Evolutionary conservation across 2,888 invertebrate species (phyloP), one percentile per base, ranked within the genome.

Genomic region (Biston betularia): DNA sequence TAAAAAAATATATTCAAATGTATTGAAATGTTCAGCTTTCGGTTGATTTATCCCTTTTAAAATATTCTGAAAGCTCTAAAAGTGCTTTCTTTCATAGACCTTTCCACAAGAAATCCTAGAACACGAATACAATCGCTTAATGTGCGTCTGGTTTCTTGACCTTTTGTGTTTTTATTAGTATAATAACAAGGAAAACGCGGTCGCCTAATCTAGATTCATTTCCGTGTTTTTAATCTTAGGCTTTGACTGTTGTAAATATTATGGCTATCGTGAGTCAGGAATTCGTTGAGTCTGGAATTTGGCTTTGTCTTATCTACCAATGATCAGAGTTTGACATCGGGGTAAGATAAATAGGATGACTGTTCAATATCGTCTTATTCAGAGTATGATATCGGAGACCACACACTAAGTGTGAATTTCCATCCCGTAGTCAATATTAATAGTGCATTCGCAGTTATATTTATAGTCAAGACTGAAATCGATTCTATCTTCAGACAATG

Each of bases 101-200:
- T 57, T 57, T 46, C 50, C 14, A 45, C 35, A 24, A 65, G 50
- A 42, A 8, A 54, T 49, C 56, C 50, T 56, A 42, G 44, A 56
- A 35, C 33, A 53, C 42, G 7, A 57, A 40, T 57, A 44, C 49
- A n/a, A 38, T 24, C 1, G 24, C 61, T 11, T 38, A 52, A 54
- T 42, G 57, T 38, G 34, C 56, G 65, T 69, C 66, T 66, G 61
- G 73, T 69, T 68, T 65, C 60, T 65, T 66, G 66, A 70, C 69
- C 69, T 71, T 73, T 67, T 49, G 42, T 52, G 50, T 73, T 64
- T 46, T 66, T 60, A 65, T 38, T 6, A 6, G 38, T 38, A 38
- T 38, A 24, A 24, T 24, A 38, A 38, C 66, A 66, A 65, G 71
- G 68, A 69, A 73, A 62, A 66, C 12, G 50, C 50, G 1, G 35